A percentile compares a stretch with the other conserved stretches of the same genome.
Conservation (phyloP, 2,888 invertebrate species). For the Tethea ocularis region DNA sequence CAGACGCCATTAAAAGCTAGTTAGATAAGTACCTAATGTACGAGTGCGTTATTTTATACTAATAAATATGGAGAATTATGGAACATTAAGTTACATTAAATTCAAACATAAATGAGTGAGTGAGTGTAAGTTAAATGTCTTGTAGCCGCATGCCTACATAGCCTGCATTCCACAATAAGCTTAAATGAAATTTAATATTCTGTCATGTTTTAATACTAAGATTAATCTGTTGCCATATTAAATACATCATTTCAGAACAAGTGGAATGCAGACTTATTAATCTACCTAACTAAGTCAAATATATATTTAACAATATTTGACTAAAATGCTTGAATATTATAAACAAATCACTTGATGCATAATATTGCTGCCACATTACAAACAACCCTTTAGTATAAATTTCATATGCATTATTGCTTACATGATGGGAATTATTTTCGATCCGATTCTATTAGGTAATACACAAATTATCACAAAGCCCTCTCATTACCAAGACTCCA, state of each 20-base stretch:
- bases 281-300: neutral
- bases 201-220: conserved; percentile 11
- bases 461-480: conserved; percentile 56
- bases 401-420: conserved; percentile 57
- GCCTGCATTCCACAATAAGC: conserved; percentile 35
- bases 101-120: conserved; percentile 20
- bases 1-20: conserved; percentile 5
- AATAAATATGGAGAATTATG: conserved; percentile 18
- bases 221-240: conserved; percentile 26
- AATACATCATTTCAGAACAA: conserved; percentile 14
- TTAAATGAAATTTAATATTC: conserved; percentile 18
- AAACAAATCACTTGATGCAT: conserved; percentile 27
- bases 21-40: conserved; percentile 5
- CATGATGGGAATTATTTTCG: conserved; percentile 37
- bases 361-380: conserved; percentile 48
- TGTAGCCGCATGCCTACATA: conserved; percentile 51
- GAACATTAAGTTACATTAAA: conserved; percentile 18
- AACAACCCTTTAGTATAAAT: conserved; percentile 41
- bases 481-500: conserved; percentile 43
- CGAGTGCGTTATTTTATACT: conserved; percentile 1
- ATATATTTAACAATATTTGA: conserved; percentile 4
- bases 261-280: conserved; percentile 4
- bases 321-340: conserved; percentile 13
- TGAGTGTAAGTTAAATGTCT: conserved; percentile 30
- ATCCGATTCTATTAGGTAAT: conserved; percentile 35